A percentile compares a stretch with the other conserved stretches of the same genome.
phyloP scores from a whole-genome alignment of 2,888 invertebrate species.

The Drosophila multiciliata region DNA sequence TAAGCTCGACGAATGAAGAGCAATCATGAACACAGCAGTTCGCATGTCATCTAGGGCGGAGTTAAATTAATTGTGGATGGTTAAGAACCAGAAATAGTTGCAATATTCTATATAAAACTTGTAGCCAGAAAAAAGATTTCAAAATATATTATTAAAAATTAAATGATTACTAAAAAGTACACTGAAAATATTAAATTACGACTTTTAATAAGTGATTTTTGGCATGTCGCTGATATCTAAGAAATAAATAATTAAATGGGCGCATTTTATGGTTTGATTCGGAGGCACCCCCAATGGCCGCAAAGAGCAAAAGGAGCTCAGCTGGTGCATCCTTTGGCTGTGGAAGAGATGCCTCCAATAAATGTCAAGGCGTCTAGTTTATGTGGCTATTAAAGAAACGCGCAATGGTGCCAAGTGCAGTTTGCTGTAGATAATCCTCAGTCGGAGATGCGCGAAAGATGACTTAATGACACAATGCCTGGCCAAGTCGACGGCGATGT shows the following conservation, averaged over 20 bases:
- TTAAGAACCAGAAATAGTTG: not conserved
- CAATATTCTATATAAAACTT: not conserved
- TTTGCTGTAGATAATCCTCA: constrained; percentile 48
- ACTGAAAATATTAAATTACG: not conserved
- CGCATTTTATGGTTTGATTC: constrained; percentile 43
- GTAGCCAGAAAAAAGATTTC: not conserved
- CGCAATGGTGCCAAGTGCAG: constrained; percentile 28
- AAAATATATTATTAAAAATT: no score
- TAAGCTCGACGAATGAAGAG: constrained; percentile 36
- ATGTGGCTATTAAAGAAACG: constrained; percentile 58
- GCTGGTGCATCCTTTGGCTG: constrained; percentile 1
- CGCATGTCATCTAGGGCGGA: constrained; percentile 34
- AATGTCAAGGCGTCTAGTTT: constrained; percentile 61
- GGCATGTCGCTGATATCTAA: constrained; percentile 35
- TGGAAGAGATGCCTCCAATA: constrained; percentile 40
- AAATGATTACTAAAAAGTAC: not conserved
- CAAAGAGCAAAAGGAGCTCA: not conserved
- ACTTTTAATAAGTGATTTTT: constrained; percentile 10
- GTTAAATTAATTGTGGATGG: constrained; percentile 12
- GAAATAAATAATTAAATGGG: constrained; percentile 10
- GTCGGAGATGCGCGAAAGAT: constrained; percentile 36
- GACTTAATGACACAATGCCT: constrained; percentile 65
- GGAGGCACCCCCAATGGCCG: constrained; percentile 23
- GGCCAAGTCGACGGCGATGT: constrained; percentile 34
- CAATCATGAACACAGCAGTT: constrained; percentile 24